A percentile compares a stretch with the other conserved stretches of the same genome.
Conservation (phyloP, 2,113 vertebrate species). For the Seriola aureovittata region DNA sequence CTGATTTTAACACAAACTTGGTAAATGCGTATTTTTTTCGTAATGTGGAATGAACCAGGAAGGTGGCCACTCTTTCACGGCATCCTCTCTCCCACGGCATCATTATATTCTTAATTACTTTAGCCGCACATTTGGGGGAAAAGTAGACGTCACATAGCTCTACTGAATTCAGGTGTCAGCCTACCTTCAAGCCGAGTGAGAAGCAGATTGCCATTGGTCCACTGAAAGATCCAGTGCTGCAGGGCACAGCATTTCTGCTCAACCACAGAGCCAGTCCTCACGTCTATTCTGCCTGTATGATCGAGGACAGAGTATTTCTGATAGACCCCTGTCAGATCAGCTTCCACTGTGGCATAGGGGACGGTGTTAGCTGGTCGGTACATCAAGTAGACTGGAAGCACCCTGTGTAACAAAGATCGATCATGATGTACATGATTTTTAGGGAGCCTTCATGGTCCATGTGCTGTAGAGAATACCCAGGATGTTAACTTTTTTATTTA, state of each 20-base stretch:
- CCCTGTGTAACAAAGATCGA: constrained; percentile 79
- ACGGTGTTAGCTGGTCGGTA: constrained; percentile 94
- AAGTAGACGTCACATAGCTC: neutral
- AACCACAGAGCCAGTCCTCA: constrained; percentile 80
- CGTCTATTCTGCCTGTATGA: constrained; percentile 67
- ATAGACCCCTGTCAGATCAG: constrained; percentile 87
- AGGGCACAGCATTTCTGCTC: constrained; percentile 93
- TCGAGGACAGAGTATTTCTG: constrained; percentile 86
- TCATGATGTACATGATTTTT: neutral
- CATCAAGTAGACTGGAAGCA: constrained; percentile 93
- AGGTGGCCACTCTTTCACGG: neutral
- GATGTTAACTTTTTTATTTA: neutral
- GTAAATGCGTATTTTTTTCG: neutral
- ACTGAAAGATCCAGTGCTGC: constrained; percentile 98
- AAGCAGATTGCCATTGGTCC: constrained; percentile 96
- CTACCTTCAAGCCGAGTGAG: constrained; percentile 94
- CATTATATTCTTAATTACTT: neutral
- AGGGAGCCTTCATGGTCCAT: neutral
- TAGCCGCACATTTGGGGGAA: neutral
- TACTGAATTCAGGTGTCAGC: neutral
- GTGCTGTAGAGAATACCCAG: neutral
- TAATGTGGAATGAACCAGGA: neutral
- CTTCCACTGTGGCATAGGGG: constrained; percentile 93
- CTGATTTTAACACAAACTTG: neutral
- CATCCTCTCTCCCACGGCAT: neutral